Evolutionary conservation across 2,113 vertebrate genomes (phyloP).

Genomic region (Sorex araneus): DNA sequence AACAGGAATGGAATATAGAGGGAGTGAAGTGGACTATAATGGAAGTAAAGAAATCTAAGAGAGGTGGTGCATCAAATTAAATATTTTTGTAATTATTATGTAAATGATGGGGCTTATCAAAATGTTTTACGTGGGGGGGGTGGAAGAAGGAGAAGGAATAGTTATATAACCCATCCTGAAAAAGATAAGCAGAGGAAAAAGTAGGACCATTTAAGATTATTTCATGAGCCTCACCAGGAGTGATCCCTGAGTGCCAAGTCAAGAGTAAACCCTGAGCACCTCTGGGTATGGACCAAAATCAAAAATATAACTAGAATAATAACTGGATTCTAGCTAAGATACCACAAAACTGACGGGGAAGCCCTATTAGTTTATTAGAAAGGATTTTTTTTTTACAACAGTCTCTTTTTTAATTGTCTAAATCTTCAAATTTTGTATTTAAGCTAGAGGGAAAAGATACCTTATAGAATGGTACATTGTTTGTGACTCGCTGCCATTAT

Average conservation of each 20-base stretch:
- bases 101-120: background rate
- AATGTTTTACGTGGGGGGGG: too few relatives aligned
- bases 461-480: background rate
- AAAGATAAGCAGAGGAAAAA: background rate
- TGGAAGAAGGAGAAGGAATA: background rate
- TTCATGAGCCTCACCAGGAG: too few relatives aligned
- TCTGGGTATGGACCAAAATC: too few relatives aligned
- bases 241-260: background rate
- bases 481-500: background rate
- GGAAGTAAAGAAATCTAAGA: background rate
- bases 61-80: background rate
- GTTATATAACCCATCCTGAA: background rate
- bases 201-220: background rate
- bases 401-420: background rate
- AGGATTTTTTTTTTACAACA: background rate
- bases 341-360: constrained; percentile 6
- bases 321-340: background rate
- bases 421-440: constrained; percentile 10
- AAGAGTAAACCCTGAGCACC: background rate
- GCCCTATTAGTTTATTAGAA: background rate
- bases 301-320: background rate
- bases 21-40: background rate
- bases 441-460: background rate
- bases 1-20: background rate
- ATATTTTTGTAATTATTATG: background rate